Conservation (phyloP, 2,797 vertebrate species). For the Tapirus indicus region DNA sequence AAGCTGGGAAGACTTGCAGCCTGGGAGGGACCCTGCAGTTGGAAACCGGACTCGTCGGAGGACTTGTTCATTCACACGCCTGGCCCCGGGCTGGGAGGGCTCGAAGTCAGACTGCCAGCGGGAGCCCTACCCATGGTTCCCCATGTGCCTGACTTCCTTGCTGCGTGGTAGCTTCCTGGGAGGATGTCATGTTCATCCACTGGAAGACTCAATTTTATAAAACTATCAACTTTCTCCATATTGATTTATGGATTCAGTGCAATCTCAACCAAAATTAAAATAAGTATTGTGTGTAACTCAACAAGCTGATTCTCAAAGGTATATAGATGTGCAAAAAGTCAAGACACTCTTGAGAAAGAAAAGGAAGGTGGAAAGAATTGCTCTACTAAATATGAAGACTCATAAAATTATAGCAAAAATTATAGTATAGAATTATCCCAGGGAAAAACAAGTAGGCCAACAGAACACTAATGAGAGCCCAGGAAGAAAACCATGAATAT, state of each 20-base stretch:
- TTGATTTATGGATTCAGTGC: neutral
- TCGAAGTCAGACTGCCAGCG: neutral
- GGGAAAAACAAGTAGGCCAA: neutral
- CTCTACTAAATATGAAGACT: neutral
- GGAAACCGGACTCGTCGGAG: neutral
- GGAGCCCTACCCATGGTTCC: neutral
- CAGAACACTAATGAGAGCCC: neutral
- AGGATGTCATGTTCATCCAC: neutral
- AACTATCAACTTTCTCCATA: neutral
- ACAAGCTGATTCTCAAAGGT: neutral
- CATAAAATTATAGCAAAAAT: neutral
- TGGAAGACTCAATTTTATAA: neutral
- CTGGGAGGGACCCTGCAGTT: neutral
- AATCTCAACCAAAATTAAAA: neutral
- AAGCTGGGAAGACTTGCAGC: neutral
- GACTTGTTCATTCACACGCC: neutral
- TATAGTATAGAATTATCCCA: neutral
- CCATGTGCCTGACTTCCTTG: neutral
- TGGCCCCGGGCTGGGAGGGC: neutral
- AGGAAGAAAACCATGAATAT: neutral
- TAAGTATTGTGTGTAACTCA: neutral
- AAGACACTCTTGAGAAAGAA: neutral
- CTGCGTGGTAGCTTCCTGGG: neutral
- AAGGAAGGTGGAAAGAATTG: neutral
- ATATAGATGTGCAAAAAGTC: neutral